These are phyloP conservation scores for Emmelina monodactyla DNA, from an alignment of 2,888 invertebrate genomes.

Conservation along the genomic window DNA sequence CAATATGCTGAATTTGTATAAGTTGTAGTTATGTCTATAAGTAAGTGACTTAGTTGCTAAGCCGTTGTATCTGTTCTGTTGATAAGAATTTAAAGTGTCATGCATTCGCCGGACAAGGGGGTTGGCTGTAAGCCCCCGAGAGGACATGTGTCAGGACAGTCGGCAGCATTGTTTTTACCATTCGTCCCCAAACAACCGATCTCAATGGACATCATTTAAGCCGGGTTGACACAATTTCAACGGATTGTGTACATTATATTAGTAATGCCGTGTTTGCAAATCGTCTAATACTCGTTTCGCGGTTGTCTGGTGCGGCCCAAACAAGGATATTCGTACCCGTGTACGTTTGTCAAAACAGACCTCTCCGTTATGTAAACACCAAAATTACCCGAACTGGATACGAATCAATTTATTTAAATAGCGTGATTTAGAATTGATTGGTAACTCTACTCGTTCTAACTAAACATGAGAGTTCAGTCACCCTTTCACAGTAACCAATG, in stretches of 20 bases:
- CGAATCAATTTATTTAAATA: no score
- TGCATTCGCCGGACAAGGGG: conserved; percentile 24
- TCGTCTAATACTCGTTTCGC: neutral
- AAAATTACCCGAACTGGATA: no score
- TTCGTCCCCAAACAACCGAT: neutral
- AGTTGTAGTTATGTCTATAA: no score
- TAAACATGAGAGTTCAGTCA: no score
- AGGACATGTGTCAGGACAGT: conserved; percentile 40
- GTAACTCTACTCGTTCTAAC: no score
- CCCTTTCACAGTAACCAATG: no score
- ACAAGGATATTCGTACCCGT: no score
- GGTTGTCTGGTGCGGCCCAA: neutral
- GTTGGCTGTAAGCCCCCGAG: conserved; percentile 35
- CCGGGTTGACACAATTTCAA: neutral
- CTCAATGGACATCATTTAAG: conserved; percentile 1
- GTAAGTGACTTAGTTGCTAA: no score
- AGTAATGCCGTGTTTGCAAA: neutral
- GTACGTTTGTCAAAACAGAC: no score
- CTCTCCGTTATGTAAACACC: no score
- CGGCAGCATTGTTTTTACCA: conserved; percentile 30
- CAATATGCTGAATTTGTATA: no score
- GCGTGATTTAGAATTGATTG: no score
- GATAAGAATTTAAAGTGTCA: conserved; percentile 26
- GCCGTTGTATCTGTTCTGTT: conserved; percentile 12
- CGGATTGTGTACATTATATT: neutral